phyloP scores from a whole-genome alignment of 2,888 invertebrate genomes.

The Poecilus cupreus region DNA sequence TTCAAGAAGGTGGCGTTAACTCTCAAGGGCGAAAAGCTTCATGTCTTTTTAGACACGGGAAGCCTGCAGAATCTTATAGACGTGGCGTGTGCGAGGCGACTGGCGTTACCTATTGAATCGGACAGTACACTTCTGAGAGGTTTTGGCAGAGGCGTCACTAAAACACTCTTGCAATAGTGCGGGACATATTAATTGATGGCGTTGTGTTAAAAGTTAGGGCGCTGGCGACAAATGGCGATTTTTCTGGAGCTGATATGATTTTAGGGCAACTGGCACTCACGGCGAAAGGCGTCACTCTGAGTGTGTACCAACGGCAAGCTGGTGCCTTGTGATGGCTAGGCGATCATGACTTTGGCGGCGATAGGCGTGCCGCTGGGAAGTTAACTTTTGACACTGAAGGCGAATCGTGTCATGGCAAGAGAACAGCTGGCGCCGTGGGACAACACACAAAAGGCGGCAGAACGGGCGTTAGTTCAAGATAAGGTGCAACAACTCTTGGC shows the following conservation, averaged over 20 bases:
- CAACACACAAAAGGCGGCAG: too few relatives aligned
- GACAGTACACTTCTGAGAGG: constrained; percentile 9
- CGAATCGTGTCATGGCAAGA: too few relatives aligned
- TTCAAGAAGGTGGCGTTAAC: constrained; percentile 44
- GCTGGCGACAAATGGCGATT: constrained; percentile 35
- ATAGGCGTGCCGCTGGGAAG: too few relatives aligned
- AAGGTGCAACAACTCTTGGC: constrained; percentile 1
- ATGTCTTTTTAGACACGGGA: too few relatives aligned
- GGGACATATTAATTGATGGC: constrained; percentile 32
- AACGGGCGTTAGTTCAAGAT: too few relatives aligned
- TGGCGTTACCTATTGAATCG: constrained; percentile 20
- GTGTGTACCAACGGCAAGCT: constrained; percentile 8
- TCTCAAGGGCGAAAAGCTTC: constrained; percentile 36
- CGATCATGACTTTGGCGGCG: too few relatives aligned
- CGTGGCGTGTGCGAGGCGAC: background rate
- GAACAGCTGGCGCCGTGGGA: too few relatives aligned
- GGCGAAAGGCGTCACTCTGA: constrained; percentile 35
- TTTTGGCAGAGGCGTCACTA: constrained; percentile 44
- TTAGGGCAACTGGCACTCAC: constrained; percentile 51
- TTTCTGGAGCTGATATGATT: constrained; percentile 52
- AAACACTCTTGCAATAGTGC: too few relatives aligned
- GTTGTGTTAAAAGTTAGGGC: constrained; percentile 31
- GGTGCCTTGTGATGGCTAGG: background rate
- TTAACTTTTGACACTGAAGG: too few relatives aligned
- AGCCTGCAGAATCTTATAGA: constrained; percentile 17